Base-by-base conservation (phyloP, 2,797 vertebrate genomes). In the Cuculus canorus region DNA sequence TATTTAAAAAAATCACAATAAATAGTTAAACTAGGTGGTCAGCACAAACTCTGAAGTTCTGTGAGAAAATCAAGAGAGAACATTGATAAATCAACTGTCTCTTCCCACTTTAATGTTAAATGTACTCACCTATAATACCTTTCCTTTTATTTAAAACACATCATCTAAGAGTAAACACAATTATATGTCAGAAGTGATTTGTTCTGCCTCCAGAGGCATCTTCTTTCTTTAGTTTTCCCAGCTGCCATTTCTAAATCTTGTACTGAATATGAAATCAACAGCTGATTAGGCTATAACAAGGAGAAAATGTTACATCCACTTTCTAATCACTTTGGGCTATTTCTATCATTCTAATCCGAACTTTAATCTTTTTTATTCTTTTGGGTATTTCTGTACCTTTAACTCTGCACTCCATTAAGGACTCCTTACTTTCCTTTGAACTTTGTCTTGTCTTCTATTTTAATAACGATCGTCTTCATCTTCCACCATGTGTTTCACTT, bases 241-340 rank as follows among this genome's bases (percentile, higher is more conserved):
- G 10, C 77, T 0, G 0, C 4, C 7, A 13, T 73, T 89, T 76
- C 27, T 56, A 59, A 52, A 43, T 50, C 50, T 68, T 57, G 2
- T 25, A 27, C 8, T 47, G 37, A 48, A 41, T 91, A 41, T 35
- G 41, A 85, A 87, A 81, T 53, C 21, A 63, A 68, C 28, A 87
- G 12, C 64, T 30, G 56, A 53, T 87, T 47, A 66, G 7, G 3
- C 9, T 71, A 37, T 35, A 85, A 23, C 7, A 81, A 27, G 3
- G 23, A n/a, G 9, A 86, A 90, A 32, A 2, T 52, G 9, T 53
- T 66, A n/a, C 37, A 10, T 56, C 28, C 23, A 68, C 9, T 60
- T 83, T 48, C 23, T 35, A 33, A 48, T 73, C 39, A 45, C 25
- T 86, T 81, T 65, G 14, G 16, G 33, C 6, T 80, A 17, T 77